These are phyloP conservation scores for Phacellophora camtschatica DNA, from an alignment of 30 jellyfish, hydroid and myxozoan species.

Conservation along the genomic window DNA sequence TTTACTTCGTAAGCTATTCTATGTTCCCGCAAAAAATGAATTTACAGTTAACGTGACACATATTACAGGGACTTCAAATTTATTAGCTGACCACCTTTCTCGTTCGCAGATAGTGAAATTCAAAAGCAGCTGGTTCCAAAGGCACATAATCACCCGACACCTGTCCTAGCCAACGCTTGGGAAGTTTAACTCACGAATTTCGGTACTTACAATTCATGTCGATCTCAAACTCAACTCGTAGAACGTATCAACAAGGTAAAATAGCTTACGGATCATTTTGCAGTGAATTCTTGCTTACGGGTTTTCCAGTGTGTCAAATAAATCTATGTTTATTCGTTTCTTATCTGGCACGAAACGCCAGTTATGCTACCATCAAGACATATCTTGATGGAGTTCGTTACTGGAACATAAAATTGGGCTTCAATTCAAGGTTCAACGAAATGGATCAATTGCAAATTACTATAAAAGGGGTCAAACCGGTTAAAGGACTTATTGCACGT, in stretches of 20 bases:
- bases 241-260: not conserved
- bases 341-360: not conserved
- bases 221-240: not conserved
- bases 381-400: not conserved
- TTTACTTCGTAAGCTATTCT: not conserved
- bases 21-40: not conserved
- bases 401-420: not conserved
- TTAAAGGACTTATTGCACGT: not conserved
- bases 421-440: not conserved
- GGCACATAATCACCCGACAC: not conserved
- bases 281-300: not conserved
- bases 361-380: not conserved
- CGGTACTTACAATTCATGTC: not conserved
- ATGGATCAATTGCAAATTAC: not conserved
- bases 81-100: not conserved
- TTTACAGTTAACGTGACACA: not conserved
- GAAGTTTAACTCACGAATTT: not conserved
- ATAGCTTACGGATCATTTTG: not conserved
- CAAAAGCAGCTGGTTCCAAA: not conserved
- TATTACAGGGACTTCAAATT: not conserved
- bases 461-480: not conserved
- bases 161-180: constrained; percentile 6
- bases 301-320: not conserved
- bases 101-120: not conserved
- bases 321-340: not conserved